Evolutionary conservation across 2,113 vertebrate genomes (phyloP).

Genomic region (Ictalurus punctatus): DNA sequence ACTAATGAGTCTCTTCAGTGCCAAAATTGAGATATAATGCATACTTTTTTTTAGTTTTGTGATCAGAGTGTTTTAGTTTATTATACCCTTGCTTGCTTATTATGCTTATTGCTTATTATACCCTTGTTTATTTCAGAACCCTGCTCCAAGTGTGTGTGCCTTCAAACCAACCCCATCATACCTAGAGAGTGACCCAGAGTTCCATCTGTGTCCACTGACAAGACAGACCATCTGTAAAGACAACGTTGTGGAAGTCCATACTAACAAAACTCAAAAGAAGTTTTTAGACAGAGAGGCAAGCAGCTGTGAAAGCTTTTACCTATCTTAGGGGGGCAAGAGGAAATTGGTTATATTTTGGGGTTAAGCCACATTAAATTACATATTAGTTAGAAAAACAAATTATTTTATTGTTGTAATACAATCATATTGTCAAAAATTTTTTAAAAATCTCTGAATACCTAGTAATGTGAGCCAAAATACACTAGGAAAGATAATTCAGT

Average conservation of each 20-base stretch:
- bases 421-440: background rate
- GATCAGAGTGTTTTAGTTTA: background rate
- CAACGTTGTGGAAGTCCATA: conserved; percentile 56
- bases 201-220: conserved; percentile 83
- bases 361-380: background rate
- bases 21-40: background rate
- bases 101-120: background rate
- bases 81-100: background rate
- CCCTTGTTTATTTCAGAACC: conserved; percentile 75
- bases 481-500: background rate
- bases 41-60: background rate
- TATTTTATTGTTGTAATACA: background rate
- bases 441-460: background rate
- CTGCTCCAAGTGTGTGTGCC: conserved; percentile 78
- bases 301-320: background rate
- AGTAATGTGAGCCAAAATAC: background rate
- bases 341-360: background rate
- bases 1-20: background rate
- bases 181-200: conserved; percentile 78
- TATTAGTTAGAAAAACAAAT: background rate
- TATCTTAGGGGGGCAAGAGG: background rate
- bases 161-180: conserved; percentile 76
- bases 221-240: conserved; percentile 72
- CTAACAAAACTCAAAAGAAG: conserved; percentile 73
- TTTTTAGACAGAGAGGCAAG: conserved; percentile 77